These are phyloP conservation scores for Cyprinus carpio DNA, from an alignment of 2,113 vertebrate species.

Conservation along the genomic window DNA sequence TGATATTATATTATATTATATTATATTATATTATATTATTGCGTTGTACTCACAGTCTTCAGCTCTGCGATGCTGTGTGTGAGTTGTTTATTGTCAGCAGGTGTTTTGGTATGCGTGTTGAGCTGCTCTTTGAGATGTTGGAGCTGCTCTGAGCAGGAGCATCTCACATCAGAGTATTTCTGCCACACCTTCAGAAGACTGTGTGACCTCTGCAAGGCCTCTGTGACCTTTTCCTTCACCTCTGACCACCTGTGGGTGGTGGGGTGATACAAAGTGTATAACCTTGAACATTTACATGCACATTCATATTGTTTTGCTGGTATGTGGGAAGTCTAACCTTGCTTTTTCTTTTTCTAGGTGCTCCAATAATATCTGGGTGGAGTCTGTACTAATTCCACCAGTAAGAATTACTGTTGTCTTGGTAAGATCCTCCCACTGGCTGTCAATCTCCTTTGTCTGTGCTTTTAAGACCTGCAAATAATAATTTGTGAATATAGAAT, in stretches of 20 bases:
- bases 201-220: slow-evolving; percentile 66
- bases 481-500: background rate
- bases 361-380: slow-evolving; percentile 71
- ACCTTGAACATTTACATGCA: slow-evolving; percentile 26
- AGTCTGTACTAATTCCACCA: slow-evolving; percentile 68
- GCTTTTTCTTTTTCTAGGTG: slow-evolving; percentile 64
- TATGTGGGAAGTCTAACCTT: slow-evolving; percentile 67
- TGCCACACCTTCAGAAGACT: slow-evolving; percentile 76
- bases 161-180: slow-evolving; percentile 50
- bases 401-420: slow-evolving; percentile 65
- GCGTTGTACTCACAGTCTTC: slow-evolving; percentile 72
- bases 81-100: slow-evolving; percentile 52
- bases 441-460: slow-evolving; percentile 71
- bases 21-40: background rate
- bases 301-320: background rate
- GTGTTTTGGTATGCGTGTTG: slow-evolving; percentile 58
- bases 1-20: background rate
- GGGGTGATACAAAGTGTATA: background rate
- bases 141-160: slow-evolving; percentile 66
- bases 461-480: slow-evolving; percentile 76
- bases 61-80: slow-evolving; percentile 65
- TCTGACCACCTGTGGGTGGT: slow-evolving; percentile 85
- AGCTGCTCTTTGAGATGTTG: slow-evolving; percentile 68
- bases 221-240: slow-evolving; percentile 68
- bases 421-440: slow-evolving; percentile 74